phyloP scores from a whole-genome alignment of 2,113 vertebrate species.

The Dendropsophus ebraccatus region DNA sequence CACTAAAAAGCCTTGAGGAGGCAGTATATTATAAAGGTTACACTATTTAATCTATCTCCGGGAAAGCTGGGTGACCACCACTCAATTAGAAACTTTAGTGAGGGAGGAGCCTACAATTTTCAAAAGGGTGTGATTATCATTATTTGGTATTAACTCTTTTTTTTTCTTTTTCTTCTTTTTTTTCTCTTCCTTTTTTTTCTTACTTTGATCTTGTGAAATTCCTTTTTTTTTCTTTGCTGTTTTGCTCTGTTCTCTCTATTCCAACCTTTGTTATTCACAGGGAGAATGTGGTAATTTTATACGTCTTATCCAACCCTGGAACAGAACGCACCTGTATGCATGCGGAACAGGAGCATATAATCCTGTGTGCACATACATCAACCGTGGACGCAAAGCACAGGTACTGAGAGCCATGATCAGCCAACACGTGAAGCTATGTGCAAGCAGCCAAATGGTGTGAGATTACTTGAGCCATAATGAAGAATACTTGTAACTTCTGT shows the following conservation, averaged over 20 bases:
- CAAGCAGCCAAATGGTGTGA: background rate
- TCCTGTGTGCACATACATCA: conserved; percentile 94
- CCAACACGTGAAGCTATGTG: background rate
- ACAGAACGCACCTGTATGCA: conserved; percentile 96
- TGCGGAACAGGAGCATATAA: conserved; percentile 98
- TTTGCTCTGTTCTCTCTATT: background rate
- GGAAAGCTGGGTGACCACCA: background rate
- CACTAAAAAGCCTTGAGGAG: background rate
- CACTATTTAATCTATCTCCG: background rate
- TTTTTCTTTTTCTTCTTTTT: background rate
- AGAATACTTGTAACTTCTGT: background rate
- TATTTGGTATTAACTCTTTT: background rate
- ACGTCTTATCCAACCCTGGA: conserved; percentile 97
- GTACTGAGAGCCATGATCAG: conserved; percentile 71
- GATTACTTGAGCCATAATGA: background rate
- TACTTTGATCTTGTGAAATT: background rate
- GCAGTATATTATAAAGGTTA: background rate
- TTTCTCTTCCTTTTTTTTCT: too few species aligned
- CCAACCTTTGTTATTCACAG: conserved; percentile 71
- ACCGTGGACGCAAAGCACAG: conserved; percentile 94
- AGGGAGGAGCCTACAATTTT: background rate
- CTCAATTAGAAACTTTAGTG: background rate
- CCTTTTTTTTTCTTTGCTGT: background rate
- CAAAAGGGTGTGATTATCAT: background rate
- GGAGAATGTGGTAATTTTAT: conserved; percentile 98